A percentile compares a stretch with the other conserved stretches of the same genome.
Conservation (phyloP, 2,797 vertebrate genomes). For the Geotrypetes seraphini region DNA sequence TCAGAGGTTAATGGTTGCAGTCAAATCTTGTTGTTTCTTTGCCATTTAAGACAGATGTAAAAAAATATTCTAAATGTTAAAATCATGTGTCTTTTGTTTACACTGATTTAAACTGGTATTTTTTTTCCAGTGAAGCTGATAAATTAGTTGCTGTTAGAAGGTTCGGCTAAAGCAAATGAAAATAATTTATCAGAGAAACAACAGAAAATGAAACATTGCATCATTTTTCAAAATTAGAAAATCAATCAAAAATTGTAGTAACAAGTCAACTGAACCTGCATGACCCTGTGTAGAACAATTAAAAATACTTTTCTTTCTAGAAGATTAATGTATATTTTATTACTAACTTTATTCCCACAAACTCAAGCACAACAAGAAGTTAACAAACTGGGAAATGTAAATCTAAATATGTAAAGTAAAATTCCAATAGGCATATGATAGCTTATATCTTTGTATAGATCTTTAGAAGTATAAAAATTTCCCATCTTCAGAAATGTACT, state of each 20-base stretch:
- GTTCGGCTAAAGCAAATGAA: conserved; percentile 37
- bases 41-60: conserved; percentile 15
- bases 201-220: conserved; percentile 25
- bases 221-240: conserved; percentile 26
- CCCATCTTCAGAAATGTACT: too few species aligned
- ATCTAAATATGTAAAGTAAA: neutral
- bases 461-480: too few species aligned
- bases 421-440: neutral
- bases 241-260: conserved; percentile 25
- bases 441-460: too few species aligned
- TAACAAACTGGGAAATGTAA: neutral
- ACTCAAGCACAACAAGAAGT: conserved; percentile 9
- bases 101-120: conserved; percentile 2
- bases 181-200: conserved; percentile 34
- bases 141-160: conserved; percentile 23
- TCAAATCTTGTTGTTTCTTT: conserved; percentile 14
- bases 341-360: conserved; percentile 4
- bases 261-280: conserved; percentile 10
- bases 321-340: conserved; percentile 21
- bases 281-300: conserved; percentile 2
- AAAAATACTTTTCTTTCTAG: conserved; percentile 9
- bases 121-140: conserved; percentile 18
- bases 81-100: conserved; percentile 4
- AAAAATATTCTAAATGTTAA: conserved; percentile 15
- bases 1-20: too few species aligned